These are phyloP conservation scores for Rallus crepitans DNA, from an alignment of 2,797 vertebrate genomes.

Conservation along the genomic window DNA sequence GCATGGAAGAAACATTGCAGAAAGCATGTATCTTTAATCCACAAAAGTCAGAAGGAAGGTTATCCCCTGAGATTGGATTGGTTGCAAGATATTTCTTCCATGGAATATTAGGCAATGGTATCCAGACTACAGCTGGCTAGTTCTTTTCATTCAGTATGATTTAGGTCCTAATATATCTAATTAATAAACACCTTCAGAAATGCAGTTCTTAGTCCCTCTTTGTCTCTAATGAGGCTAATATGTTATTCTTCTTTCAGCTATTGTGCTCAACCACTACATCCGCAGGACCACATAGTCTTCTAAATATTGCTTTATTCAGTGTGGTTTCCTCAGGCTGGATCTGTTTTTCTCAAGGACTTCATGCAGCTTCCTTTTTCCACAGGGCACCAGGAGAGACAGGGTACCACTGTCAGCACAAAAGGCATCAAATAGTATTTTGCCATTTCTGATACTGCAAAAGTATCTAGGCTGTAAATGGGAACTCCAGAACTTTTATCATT, in stretches of 20 bases:
- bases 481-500: background rate
- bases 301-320: background rate
- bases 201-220: background rate
- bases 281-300: background rate
- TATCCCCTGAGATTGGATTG: background rate
- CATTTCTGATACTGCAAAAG: background rate
- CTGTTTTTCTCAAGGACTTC: background rate
- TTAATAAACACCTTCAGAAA: background rate
- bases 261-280: background rate
- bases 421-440: background rate
- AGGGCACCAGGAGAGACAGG: background rate
- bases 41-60: background rate
- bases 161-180: background rate
- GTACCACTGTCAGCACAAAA: background rate
- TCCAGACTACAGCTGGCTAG: background rate
- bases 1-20: background rate
- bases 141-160: background rate
- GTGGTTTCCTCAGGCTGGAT: background rate
- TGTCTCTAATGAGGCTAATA: background rate
- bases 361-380: background rate
- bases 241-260: fast-evolving
- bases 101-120: background rate
- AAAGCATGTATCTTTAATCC: background rate
- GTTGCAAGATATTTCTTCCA: background rate
- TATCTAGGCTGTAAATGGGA: background rate